Evolutionary conservation across 1,140 invertebrate genomes (phyloP), one percentile per base, ranked within the genome.

Genomic region (Vanessa tameamea): DNA sequence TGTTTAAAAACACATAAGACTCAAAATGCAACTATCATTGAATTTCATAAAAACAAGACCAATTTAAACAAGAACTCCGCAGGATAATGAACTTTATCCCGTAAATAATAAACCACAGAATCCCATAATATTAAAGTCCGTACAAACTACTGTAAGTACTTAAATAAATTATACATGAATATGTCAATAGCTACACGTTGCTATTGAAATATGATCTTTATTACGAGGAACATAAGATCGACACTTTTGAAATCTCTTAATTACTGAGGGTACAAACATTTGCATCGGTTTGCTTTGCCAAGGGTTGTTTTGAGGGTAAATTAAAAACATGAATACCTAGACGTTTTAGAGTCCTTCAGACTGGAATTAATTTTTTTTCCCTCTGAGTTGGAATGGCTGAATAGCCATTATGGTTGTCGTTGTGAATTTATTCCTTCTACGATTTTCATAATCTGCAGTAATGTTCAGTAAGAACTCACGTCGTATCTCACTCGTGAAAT

Each of bases 311-410:
- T 67, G 65, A 50, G 53, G 23, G 53, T 57, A 57, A 67, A 67
- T 67, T 67, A 67, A 67, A 67, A 67, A 67, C 53, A 48, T 31
- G 64, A 66, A 66, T 50, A 16, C 64, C 12, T 37, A 67, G 65
- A 67, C 65, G 53, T 57, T 67, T 55, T 9, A 43, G 65, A 37
- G 65, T 43, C 50, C 65, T 67, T 67, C 50, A 67, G 65, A 67
- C 65, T 67, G 65, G 50, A 55, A 55, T 67, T 57, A 57, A 57
- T 57, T 57, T 57, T 50, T 66, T 66, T 66, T 66, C 51, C 48
- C 64, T n/a, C 53, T 13, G 20, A 57, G 53, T 57, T 57, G 53
- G 53, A 23, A 23, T 20, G 53, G 11, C 16, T 23, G 53, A 57
- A 57, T 57, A 13, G 53, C 20, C 13, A 23, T 57, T 23, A 20